A percentile compares a stretch with the other conserved stretches of the same genome.
Conservation (phyloP, 2,888 invertebrate species). For the Brassicogethes aeneus region DNA sequence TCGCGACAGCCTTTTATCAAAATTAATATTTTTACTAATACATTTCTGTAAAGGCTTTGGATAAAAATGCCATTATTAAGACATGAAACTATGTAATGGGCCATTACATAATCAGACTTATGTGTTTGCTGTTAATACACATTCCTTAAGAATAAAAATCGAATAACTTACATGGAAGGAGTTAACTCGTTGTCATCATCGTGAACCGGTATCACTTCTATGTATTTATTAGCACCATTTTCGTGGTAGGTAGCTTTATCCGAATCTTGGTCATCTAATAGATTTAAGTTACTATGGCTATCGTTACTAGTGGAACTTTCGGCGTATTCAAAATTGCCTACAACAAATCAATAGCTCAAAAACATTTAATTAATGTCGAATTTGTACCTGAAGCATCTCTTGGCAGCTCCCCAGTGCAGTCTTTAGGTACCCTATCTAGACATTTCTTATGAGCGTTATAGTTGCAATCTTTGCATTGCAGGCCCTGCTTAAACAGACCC, state of each 20-base stretch:
- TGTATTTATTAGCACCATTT: constrained; percentile 33
- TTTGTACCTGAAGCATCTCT: constrained; percentile 42
- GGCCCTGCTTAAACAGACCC: constrained; percentile 92
- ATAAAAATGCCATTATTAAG: no score
- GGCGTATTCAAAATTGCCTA: constrained; percentile 42
- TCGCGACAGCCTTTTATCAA: no score
- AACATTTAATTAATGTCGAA: no score
- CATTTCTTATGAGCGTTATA: constrained; percentile 96
- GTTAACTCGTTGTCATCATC: constrained; percentile 39
- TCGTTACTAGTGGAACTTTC: constrained; percentile 49
- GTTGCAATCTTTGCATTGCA: constrained; percentile 96
- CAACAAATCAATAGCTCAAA: constrained; percentile 10
- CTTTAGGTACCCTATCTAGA: constrained; percentile 79
- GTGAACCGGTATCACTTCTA: constrained; percentile 40
- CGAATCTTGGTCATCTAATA: constrained; percentile 46
- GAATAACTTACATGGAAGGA: constrained; percentile 34
- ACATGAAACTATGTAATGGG: no score
- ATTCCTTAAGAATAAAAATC: background rate
- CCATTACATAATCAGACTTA: no score
- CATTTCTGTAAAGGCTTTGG: no score
- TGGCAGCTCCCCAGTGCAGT: constrained; percentile 75
- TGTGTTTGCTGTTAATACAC: no score
- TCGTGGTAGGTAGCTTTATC: constrained; percentile 24
- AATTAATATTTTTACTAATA: no score
- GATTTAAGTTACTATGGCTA: constrained; percentile 39